Conservation (phyloP, 1,140 invertebrate species). For the Tigriopus japonicus region DNA sequence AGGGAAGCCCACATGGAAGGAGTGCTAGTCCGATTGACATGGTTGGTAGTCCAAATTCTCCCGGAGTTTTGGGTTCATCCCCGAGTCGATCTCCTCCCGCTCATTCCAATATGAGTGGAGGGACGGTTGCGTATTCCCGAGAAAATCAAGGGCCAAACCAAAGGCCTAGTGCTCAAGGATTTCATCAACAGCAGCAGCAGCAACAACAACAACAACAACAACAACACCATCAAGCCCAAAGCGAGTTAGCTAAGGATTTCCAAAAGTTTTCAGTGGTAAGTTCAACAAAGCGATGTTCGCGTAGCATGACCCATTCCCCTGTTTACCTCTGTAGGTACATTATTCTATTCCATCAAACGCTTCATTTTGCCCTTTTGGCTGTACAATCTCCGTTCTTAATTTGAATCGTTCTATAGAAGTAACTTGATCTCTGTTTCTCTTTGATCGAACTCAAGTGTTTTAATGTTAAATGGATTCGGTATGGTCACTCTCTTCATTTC, state of each 20-base stretch:
- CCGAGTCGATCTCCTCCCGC: neutral
- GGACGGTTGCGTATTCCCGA: neutral
- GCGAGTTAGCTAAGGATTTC: neutral
- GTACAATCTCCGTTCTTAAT: neutral
- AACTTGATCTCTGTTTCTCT: neutral
- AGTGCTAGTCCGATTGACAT: neutral
- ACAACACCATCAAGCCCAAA: neutral
- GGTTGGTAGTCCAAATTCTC: neutral
- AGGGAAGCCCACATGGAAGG: neutral
- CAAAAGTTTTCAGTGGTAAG: neutral
- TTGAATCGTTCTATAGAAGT: neutral
- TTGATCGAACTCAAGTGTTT: neutral
- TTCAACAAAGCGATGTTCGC: neutral
- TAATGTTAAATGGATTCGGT: neutral
- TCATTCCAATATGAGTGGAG: neutral
- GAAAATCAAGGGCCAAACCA: too few relatives aligned
- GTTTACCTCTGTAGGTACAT: neutral
- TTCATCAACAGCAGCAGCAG: too few relatives aligned
- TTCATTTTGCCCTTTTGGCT: neutral
- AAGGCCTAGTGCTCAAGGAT: too few relatives aligned
- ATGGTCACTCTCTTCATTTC: too few relatives aligned
- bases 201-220: too few relatives aligned
- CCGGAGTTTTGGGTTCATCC: neutral
- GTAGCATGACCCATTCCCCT: neutral
- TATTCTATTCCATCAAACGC: neutral